Percentiles rank a stretch among this genome's conserved stretches.
These are phyloP conservation scores for Rhea pennata DNA, from an alignment of 2,113 vertebrate genomes.

Conservation along the genomic window DNA sequence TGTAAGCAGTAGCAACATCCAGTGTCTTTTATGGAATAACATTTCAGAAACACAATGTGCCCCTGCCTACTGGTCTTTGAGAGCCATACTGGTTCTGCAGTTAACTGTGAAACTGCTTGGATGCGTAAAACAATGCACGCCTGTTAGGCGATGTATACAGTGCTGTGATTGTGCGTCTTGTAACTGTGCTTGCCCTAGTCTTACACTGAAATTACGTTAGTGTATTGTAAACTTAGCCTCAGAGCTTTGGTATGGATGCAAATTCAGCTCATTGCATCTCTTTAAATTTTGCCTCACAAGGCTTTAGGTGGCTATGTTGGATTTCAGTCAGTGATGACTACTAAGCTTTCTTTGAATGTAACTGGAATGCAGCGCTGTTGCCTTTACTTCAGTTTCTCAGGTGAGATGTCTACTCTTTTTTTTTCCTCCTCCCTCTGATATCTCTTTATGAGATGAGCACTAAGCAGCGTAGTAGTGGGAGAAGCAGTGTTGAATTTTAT, in stretches of 20 bases:
- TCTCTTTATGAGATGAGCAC: background rate
- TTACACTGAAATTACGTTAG: background rate
- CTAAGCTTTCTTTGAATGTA: background rate
- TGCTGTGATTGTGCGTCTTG: background rate
- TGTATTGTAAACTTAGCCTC: background rate
- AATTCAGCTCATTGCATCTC: rapidly evolving
- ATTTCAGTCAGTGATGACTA: background rate
- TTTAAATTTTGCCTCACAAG: background rate
- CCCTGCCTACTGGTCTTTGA: background rate
- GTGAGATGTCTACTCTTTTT: rapidly evolving
- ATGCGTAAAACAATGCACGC: background rate
- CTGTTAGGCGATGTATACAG: background rate
- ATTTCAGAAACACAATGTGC: background rate
- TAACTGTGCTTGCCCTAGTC: background rate
- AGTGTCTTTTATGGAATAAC: background rate
- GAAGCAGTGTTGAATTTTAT: background rate
- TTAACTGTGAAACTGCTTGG: background rate
- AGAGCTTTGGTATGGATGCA: background rate
- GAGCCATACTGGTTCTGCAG: background rate
- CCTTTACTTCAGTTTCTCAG: background rate
- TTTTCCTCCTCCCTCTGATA: background rate
- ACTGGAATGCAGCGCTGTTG: background rate
- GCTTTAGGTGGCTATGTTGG: background rate
- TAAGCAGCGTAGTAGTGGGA: background rate
- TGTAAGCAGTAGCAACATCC: background rate